phyloP scores from a whole-genome alignment of 1,140 invertebrate species.

The Lethrus apterus region DNA sequence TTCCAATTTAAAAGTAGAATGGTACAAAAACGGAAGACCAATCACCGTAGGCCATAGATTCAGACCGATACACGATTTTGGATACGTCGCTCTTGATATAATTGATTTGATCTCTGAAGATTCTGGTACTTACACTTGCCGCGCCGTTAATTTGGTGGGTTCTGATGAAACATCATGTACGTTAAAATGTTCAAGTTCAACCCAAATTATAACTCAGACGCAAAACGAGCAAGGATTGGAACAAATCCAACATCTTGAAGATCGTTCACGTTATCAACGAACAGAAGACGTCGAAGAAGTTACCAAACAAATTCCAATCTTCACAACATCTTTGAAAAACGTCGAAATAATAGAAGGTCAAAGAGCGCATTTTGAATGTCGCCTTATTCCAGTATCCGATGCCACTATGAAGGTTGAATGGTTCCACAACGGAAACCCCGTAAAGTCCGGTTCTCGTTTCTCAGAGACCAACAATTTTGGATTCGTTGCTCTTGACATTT shows the following conservation, averaged over 20 bases:
- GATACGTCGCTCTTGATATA: conserved; percentile 88
- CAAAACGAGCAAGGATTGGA: conserved; percentile 79
- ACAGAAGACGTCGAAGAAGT: conserved; percentile 70
- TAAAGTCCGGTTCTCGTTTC: conserved; percentile 83
- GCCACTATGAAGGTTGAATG: conserved; percentile 95
- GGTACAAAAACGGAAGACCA: conserved; percentile 86
- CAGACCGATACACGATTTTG: conserved; percentile 92
- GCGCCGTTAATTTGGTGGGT: conserved; percentile 82
- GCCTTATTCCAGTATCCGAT: conserved; percentile 93
- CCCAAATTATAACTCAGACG: conserved; percentile 72
- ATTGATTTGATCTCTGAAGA: conserved; percentile 89
- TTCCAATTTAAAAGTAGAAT: conserved; percentile 87
- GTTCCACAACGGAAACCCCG: conserved; percentile 87
- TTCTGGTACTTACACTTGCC: conserved; percentile 86
- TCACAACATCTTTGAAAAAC: conserved; percentile 84
- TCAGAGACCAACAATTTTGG: conserved; percentile 91
- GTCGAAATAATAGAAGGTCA: conserved; percentile 92
- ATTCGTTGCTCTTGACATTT: conserved; percentile 87
- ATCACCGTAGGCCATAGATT: conserved; percentile 85
- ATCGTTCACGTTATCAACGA: conserved; percentile 67
- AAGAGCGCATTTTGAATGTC: conserved; percentile 91
- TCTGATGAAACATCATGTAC: conserved; percentile 74
- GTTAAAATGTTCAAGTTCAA: conserved; percentile 62
- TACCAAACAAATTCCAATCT: conserved; percentile 81
- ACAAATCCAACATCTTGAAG: conserved; percentile 82